Base-by-base conservation (phyloP, 2,113 vertebrate species). In the Engraulis encrasicolus region DNA sequence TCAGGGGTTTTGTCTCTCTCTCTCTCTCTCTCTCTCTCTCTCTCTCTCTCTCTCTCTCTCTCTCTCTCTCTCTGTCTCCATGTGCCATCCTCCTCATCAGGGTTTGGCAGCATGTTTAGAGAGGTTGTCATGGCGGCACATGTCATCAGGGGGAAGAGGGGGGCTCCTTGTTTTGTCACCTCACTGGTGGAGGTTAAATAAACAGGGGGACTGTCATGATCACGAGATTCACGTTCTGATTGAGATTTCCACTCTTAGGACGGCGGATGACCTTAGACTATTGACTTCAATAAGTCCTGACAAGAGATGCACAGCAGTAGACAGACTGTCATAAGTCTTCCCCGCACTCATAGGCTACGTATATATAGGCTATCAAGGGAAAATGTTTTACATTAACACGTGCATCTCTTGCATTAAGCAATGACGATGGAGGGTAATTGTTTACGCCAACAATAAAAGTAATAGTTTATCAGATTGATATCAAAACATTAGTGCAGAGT, bases 241-340 rank as follows among this genome's bases (percentile, higher is more conserved):
- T 74, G 66, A 74, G 66, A 74, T 74, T 74, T 74, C 27, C 66
- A 34, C 34, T 27, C n/a, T n/a, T 14, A 74, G 66, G n/a, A n/a
- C n/a, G n/a, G 27, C 66, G 34, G 66, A 74, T 34, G 66, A 74
- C 66, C 66, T 74, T 74, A 31, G 31, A 31, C 0, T 74, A 15
- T 74, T 74, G 66, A 74, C 66, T 74, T 74, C 31, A 34, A 74
- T 15, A 31, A 74, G 23, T 34, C 66, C 31, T 74, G 50, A 38
- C 0, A 38, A n/a, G n/a, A n/a, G 38, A 84, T 27, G 37, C 3
- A 54, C 14, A 34, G 31, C n/a, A 38, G 36, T 17, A 71, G 9
- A 14, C 23, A 74, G 66, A 34, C 11, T 74, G 31, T 74, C 27
- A 74, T 9, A 66, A 31, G 58, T 27, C 61, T 31, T 9, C n/a